Evolutionary conservation across 2,113 vertebrate genomes (phyloP).

Genomic region (Centropristis striata): DNA sequence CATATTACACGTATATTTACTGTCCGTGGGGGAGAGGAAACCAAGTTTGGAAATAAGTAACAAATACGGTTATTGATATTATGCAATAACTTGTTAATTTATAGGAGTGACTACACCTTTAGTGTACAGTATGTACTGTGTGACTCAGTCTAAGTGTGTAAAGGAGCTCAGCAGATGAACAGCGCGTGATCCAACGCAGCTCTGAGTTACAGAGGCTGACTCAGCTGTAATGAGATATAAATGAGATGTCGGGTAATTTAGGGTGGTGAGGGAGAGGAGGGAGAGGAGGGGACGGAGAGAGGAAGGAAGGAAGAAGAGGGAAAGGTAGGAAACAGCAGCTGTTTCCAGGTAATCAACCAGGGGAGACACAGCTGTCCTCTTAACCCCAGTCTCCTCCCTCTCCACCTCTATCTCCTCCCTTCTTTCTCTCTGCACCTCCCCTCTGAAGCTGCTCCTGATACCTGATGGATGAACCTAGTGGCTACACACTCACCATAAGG

Average conservation of each 20-base stretch:
- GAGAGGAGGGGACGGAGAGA: not conserved
- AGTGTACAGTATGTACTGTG: not conserved
- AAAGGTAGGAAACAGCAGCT: constrained; percentile 54
- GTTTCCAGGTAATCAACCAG: constrained; percentile 63
- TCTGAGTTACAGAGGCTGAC: constrained; percentile 40
- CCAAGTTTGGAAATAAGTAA: not conserved
- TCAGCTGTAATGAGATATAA: constrained; percentile 54
- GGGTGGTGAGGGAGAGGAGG: not conserved
- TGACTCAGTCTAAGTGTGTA: not conserved
- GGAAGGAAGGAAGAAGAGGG: constrained; percentile 6
- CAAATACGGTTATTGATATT: not conserved
- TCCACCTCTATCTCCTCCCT: constrained; percentile 15
- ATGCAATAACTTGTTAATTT: not conserved
- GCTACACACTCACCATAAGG: constrained; percentile 16
- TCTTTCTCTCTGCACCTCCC: not conserved
- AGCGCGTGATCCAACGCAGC: constrained; percentile 27
- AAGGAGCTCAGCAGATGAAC: constrained; percentile 32
- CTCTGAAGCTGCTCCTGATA: not conserved
- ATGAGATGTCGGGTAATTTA: constrained; percentile 57
- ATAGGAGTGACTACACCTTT: not conserved
- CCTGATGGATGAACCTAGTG: not conserved
- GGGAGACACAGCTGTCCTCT: constrained; percentile 40
- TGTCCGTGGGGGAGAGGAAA: not conserved
- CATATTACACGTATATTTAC: not conserved
- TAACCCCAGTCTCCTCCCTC: constrained; percentile 37